A percentile compares a stretch with the other conserved stretches of the same genome.
Conservation (phyloP, 2,113 vertebrate genomes). For the Ceuthmochares aereus region DNA sequence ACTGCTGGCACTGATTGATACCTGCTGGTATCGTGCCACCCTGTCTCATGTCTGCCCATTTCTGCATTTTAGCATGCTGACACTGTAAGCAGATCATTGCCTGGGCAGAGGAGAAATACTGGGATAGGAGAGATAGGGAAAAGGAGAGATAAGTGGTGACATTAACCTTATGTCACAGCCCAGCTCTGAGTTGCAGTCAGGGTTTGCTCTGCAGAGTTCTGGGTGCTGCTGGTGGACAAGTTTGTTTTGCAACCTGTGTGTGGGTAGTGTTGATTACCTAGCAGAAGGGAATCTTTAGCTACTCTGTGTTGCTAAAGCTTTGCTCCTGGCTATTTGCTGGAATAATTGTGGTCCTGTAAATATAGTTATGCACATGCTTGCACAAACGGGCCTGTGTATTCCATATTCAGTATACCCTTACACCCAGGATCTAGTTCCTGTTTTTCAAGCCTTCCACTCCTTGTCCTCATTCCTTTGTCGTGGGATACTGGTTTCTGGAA, state of each 20-base stretch:
- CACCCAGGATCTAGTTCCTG: slow-evolving; percentile 55
- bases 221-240: slow-evolving; percentile 16
- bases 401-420: slow-evolving; percentile 20
- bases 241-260: slow-evolving; percentile 50
- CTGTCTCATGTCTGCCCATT: background rate
- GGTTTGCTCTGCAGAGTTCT: background rate
- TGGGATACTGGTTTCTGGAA: slow-evolving; percentile 71
- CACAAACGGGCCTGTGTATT: slow-evolving; percentile 29
- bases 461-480: slow-evolving; percentile 71
- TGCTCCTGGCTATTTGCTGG: slow-evolving; percentile 53
- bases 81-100: background rate
- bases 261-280: slow-evolving; percentile 19
- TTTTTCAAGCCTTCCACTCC: slow-evolving; percentile 64
- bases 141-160: background rate
- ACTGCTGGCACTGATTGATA: background rate
- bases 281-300: slow-evolving; percentile 40
- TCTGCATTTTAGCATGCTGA: background rate
- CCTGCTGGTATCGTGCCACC: slow-evolving; percentile 18
- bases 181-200: background rate
- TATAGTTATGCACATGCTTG: slow-evolving; percentile 62
- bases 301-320: slow-evolving; percentile 15
- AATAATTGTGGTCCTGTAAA: slow-evolving; percentile 62
- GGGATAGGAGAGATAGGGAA: background rate
- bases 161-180: background rate
- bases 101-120: background rate